Conservation (phyloP, 1,140 invertebrate genomes). For the Dermatophagoides farinae region DNA sequence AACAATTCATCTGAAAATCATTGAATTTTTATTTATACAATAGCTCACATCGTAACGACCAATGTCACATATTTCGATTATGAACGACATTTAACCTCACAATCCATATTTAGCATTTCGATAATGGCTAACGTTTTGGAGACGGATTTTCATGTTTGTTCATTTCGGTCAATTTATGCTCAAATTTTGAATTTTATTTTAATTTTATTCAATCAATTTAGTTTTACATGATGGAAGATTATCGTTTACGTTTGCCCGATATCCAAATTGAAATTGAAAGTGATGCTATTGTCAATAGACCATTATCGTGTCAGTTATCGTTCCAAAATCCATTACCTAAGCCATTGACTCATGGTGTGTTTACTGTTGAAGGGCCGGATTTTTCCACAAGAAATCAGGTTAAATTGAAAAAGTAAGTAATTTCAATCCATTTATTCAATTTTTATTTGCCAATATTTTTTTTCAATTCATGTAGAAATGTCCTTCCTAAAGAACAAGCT, state of each 20-base stretch:
- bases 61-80: conserved; percentile 60
- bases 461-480: conserved; percentile 24
- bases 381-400: conserved; percentile 36
- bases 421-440: not conserved
- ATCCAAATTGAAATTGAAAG: conserved; percentile 46
- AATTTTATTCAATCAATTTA: conserved; percentile 23
- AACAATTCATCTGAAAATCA: not conserved
- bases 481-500: conserved; percentile 38
- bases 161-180: not conserved
- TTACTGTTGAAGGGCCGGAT: conserved; percentile 52
- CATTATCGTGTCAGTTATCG: conserved; percentile 41
- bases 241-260: conserved; percentile 65
- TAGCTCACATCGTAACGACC: conserved; percentile 41
- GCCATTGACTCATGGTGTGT: conserved; percentile 43
- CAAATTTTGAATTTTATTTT: not conserved
- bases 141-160: conserved; percentile 40
- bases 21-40: not conserved
- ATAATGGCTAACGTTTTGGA: conserved; percentile 56
- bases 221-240: conserved; percentile 72
- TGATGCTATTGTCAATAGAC: conserved; percentile 38
- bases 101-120: conserved; percentile 61
- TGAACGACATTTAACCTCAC: conserved; percentile 45
- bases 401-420: conserved; percentile 34
- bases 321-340: conserved; percentile 63
- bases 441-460: not conserved